These are phyloP conservation scores for Drosophila mojavensis DNA, from an alignment of 1,140 invertebrate genomes.

Conservation along the genomic window DNA sequence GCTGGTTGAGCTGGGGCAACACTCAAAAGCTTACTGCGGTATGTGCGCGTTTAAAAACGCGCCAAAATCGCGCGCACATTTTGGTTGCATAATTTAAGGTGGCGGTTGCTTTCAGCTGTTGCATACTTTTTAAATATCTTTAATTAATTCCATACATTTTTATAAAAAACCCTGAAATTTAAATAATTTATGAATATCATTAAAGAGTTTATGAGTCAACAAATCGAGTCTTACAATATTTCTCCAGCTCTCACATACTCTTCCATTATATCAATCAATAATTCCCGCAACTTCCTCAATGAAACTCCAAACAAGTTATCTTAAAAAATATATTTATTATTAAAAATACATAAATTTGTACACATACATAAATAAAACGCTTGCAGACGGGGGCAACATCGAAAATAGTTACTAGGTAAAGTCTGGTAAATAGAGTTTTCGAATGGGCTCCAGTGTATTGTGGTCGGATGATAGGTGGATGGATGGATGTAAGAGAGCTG, in stretches of 20 bases:
- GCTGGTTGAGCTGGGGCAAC: background rate
- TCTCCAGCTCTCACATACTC: no score
- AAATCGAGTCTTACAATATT: no score
- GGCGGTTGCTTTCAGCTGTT: background rate
- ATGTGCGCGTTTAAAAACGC: slow-evolving; percentile 16
- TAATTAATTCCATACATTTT: no score
- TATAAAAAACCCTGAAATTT: no score
- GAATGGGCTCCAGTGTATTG: slow-evolving; percentile 4
- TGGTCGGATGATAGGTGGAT: background rate
- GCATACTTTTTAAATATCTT: slow-evolving; percentile 2
- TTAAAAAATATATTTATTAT: slow-evolving; percentile 71
- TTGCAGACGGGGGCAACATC: slow-evolving; percentile 46
- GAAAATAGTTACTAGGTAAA: slow-evolving; percentile 13
- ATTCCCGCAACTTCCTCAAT: background rate
- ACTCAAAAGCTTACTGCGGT: background rate
- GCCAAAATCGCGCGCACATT: background rate
- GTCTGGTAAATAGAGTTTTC: slow-evolving; percentile 16
- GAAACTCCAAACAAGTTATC: background rate
- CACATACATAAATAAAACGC: slow-evolving; percentile 67
- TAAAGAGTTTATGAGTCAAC: no score
- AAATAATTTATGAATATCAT: no score
- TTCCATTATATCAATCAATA: no score
- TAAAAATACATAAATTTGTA: slow-evolving; percentile 75
- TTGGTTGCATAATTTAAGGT: slow-evolving; percentile 19
- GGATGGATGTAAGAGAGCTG: slow-evolving; percentile 8